phyloP scores from a whole-genome alignment of 2,797 vertebrate species.

The Percopsis omiscomaycus region DNA sequence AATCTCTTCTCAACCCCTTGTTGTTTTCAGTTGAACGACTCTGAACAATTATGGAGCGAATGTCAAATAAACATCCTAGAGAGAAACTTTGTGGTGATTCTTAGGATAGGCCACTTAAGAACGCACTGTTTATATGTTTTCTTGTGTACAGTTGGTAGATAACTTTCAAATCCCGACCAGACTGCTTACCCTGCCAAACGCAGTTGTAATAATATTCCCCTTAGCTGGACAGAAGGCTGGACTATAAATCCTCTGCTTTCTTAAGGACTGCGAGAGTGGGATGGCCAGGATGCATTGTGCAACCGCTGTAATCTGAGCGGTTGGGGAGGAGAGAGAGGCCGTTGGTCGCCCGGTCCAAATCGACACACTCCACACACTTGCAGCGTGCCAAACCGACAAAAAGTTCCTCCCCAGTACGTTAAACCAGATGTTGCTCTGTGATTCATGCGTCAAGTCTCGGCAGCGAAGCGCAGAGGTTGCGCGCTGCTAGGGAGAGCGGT shows the following conservation, averaged over 20 bases:
- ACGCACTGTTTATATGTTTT: conserved; percentile 49
- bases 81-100: background rate
- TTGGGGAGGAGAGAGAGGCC: conserved; percentile 24
- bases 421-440: conserved; percentile 76
- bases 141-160: conserved; percentile 53
- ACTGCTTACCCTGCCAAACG: conserved; percentile 41
- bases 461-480: conserved; percentile 40
- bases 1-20: conserved; percentile 27
- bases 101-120: background rate
- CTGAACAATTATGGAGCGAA: background rate
- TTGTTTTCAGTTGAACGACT: background rate
- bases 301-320: conserved; percentile 65
- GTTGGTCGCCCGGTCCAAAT: conserved; percentile 61
- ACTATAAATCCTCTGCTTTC: conserved; percentile 33
- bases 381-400: conserved; percentile 62
- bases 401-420: conserved; percentile 65
- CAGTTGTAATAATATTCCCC: conserved; percentile 38
- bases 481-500: conserved; percentile 51
- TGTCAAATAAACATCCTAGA: conserved; percentile 28
- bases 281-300: conserved; percentile 70
- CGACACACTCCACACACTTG: conserved; percentile 70
- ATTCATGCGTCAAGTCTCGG: conserved; percentile 57
- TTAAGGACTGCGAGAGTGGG: conserved; percentile 38
- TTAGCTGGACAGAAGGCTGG: conserved; percentile 52
- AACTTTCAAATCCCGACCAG: conserved; percentile 4